Base-by-base conservation (phyloP, 2,797 vertebrate species). In the Ibycter americanus region DNA sequence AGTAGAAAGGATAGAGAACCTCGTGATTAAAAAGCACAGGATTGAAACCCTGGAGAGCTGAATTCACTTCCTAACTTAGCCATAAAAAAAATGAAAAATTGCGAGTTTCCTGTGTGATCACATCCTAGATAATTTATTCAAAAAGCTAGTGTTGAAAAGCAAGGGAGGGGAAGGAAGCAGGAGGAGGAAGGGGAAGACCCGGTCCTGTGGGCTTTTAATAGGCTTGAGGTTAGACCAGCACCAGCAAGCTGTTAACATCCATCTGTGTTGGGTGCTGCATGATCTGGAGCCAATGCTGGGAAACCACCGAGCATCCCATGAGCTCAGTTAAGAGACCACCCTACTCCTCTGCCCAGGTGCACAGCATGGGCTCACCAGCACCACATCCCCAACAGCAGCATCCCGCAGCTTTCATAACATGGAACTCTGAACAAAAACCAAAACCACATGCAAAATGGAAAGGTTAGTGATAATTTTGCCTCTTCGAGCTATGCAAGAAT, bases 51-150 rank as follows among this genome's bases (percentile, higher is more conserved):
- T 34, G 36, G 90, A 89, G 93, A 87, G 68, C 47, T 86, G 87
- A 89, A 96, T 89, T 89, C 89, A 95, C 84, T 93, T 96, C 94
- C 79, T 83, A 95, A 87, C 61, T 77, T 11, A 36, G 51, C 31
- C 25, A 49, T 26, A 18, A 66, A 72, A 79, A 3, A 47, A 31
- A n/a, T 23, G 6, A 40, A 49, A 66, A 46, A 36, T 18, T 0
- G 0, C 4, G 0, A 73, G 81, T 92, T 95, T 96, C 96, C 94
- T 93, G 83, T 81, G 89, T 77, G 86, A 95, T 92, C 90, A 97
- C 83, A 95, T 96, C 92, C 92, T 63, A 87, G 32, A 83, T 85
- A 92, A 96, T 87, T 96, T 93, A 94, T 93, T 83, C 63, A 85
- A 51, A 87, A 92, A 49, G 17, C 40, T 31, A 47, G 90, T 91